Conservation (phyloP, 1,140 invertebrate species). For the Rhagoletis zephyria region DNA sequence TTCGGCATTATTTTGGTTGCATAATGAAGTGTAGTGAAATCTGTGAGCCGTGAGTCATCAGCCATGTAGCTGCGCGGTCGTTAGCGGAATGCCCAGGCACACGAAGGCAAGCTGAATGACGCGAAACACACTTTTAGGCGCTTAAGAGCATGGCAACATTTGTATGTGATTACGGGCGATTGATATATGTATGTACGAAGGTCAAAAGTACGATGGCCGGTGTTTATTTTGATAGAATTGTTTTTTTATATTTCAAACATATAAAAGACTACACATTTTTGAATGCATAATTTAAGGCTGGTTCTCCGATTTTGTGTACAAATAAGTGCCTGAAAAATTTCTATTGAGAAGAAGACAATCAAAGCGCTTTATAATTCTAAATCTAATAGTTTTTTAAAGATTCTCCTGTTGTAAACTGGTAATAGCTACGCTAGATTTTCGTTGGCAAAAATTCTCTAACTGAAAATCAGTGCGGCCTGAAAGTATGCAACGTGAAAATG, state of each 20-base stretch:
- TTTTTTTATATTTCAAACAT: not conserved
- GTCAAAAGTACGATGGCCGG: not conserved
- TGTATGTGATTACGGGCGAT: not conserved
- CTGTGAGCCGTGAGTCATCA: not conserved
- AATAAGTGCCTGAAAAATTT: too few species aligned
- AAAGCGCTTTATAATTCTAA: too few species aligned
- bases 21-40: slow-evolving; percentile 45
- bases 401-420: too few species aligned
- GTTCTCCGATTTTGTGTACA: too few species aligned
- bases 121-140: not conserved
- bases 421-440: too few species aligned
- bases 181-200: not conserved
- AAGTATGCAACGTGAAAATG: too few species aligned
- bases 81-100: not conserved
- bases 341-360: too few species aligned
- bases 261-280: too few species aligned
- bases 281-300: too few species aligned
- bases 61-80: not conserved
- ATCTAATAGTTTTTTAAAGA: not conserved
- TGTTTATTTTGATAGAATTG: not conserved
- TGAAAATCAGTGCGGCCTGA: too few species aligned
- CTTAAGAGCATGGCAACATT: not conserved
- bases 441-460: too few species aligned
- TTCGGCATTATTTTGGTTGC: slow-evolving; percentile 53
- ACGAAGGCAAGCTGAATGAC: not conserved